Conservation (phyloP, 1,140 invertebrate species). For the Lamellibrachia luymesi region DNA sequence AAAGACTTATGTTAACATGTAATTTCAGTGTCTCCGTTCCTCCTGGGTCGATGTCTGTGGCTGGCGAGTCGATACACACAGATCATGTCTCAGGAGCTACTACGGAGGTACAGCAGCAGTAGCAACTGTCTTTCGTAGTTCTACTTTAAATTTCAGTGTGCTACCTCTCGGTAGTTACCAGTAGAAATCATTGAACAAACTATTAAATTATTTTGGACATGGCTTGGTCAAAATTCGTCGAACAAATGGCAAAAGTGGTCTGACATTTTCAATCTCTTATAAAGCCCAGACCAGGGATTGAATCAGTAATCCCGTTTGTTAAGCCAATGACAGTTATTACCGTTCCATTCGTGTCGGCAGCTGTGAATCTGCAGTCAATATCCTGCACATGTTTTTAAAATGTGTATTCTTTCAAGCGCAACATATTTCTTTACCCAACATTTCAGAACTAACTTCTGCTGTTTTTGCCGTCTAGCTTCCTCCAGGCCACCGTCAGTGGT, state of each 20-base stretch:
- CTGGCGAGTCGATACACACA: slow-evolving; percentile 69
- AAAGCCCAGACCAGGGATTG: neutral
- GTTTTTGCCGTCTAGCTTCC: slow-evolving; percentile 57
- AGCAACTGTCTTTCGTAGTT: neutral
- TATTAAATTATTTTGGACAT: too few species aligned
- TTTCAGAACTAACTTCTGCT: neutral
- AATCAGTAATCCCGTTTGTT: neutral
- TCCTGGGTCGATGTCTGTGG: slow-evolving; percentile 73
- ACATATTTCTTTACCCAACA: neutral
- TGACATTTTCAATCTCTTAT: neutral
- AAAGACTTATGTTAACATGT: too few species aligned
- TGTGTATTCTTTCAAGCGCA: too few species aligned
- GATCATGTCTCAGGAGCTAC: slow-evolving; percentile 63
- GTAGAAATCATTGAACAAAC: neutral
- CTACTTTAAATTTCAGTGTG: neutral
- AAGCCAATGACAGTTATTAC: neutral
- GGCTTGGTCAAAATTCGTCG: too few species aligned
- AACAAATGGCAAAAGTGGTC: too few species aligned
- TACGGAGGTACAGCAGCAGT: slow-evolving; percentile 46
- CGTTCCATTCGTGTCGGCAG: neutral
- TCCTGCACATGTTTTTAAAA: too few species aligned
- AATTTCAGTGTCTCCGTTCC: slow-evolving; percentile 63
- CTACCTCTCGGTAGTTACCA: neutral
- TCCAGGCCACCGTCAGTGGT: slow-evolving; percentile 67
- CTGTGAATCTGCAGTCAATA: too few species aligned